Evolutionary conservation across 2,888 invertebrate genomes (phyloP).

Genomic region (Lutraria lutraria): DNA sequence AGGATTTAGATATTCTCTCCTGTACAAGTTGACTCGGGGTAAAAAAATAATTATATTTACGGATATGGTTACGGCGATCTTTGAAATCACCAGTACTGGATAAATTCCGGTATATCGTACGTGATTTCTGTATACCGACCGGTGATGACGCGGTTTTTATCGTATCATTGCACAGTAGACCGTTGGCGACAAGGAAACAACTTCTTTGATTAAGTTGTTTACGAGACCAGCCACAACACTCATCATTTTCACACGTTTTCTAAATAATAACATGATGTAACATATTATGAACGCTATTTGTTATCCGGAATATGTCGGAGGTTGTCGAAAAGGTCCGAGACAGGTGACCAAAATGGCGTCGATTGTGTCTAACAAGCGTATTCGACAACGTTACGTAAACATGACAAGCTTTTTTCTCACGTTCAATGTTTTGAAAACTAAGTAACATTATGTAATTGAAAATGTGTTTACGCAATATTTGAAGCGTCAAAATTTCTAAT

Average conservation of each 20-base stretch:
- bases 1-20: too few species aligned
- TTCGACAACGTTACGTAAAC: conserved; percentile 27
- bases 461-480: neutral
- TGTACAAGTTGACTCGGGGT: too few species aligned
- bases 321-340: conserved; percentile 44
- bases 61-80: neutral
- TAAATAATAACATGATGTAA: conserved; percentile 24
- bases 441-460: neutral
- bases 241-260: conserved; percentile 50
- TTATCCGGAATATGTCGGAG: conserved; percentile 45
- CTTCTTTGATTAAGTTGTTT: conserved; percentile 34
- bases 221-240: conserved; percentile 45
- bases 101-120: neutral
- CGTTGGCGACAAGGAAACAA: conserved; percentile 49
- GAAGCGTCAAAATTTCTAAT: too few species aligned
- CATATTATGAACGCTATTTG: conserved; percentile 42
- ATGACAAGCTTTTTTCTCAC: conserved; percentile 28
- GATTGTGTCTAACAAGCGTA: neutral
- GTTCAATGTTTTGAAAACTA: neutral
- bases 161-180: conserved; percentile 30
- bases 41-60: too few species aligned
- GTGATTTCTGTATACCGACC: neutral
- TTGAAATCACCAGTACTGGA: neutral
- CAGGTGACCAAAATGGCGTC: conserved; percentile 38
- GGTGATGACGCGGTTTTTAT: conserved; percentile 2